Evolutionary conservation across 2,113 vertebrate species (phyloP).

Genomic region (Microcebus tavaratra): DNA sequence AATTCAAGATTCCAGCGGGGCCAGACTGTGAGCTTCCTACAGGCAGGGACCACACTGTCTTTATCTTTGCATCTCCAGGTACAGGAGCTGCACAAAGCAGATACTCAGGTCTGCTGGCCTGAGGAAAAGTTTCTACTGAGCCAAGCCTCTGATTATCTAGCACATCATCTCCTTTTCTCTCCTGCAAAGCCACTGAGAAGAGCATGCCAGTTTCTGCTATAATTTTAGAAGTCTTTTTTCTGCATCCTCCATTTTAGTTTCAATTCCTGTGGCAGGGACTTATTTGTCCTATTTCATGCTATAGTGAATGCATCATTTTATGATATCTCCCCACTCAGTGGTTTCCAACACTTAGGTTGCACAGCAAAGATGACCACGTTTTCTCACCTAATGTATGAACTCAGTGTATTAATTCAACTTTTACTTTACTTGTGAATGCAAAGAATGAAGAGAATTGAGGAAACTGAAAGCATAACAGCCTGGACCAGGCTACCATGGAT

Average conservation of each 20-base stretch:
- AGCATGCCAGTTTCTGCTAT: background rate
- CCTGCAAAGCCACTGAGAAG: background rate
- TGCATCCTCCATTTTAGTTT: background rate
- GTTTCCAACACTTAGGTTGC: background rate
- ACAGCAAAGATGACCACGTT: background rate
- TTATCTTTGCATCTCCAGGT: background rate
- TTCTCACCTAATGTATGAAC: background rate
- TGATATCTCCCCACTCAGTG: background rate
- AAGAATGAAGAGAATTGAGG: background rate
- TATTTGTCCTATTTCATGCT: background rate
- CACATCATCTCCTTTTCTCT: background rate
- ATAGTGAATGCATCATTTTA: background rate
- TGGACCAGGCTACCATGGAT: fast-evolving
- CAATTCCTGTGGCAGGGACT: background rate
- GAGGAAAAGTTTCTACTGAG: background rate
- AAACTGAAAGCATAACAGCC: too few species aligned
- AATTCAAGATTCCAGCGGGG: fast-evolving
- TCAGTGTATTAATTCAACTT: background rate
- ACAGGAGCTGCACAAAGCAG: background rate
- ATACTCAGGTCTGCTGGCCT: background rate
- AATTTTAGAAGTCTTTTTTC: background rate
- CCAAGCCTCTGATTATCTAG: background rate
- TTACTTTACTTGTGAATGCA: background rate
- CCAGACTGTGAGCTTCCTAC: fast-evolving
- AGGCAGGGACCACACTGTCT: fast-evolving